These are phyloP conservation scores for Thaumatotibia leucotreta DNA, from an alignment of 1,140 invertebrate species.

Conservation along the genomic window DNA sequence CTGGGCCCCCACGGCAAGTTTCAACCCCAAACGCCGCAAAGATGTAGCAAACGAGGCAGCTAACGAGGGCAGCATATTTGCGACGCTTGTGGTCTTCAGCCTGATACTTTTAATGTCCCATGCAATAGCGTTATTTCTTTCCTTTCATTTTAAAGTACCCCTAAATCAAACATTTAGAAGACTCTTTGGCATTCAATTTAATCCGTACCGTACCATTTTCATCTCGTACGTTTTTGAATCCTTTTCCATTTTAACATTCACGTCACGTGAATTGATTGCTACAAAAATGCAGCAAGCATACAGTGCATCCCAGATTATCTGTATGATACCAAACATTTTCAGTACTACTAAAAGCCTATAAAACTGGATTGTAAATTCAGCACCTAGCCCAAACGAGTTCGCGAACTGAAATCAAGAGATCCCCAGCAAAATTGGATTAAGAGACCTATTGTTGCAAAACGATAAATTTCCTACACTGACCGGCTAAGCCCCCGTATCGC, in stretches of 20 bases:
- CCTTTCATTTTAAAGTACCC: no score
- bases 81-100: no score
- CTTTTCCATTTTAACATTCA: not conserved
- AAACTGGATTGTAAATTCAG: slow-evolving; percentile 6
- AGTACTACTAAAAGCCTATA: not conserved
- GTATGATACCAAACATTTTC: not conserved
- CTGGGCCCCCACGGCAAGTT: no score
- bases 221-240: no score
- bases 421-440: slow-evolving; percentile 48
- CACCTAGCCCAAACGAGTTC: slow-evolving; percentile 25
- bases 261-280: not conserved
- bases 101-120: no score
- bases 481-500: slow-evolving; percentile 41
- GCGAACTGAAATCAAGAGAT: slow-evolving; percentile 49
- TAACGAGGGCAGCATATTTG: no score
- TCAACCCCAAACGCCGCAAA: no score
- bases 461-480: slow-evolving; percentile 59
- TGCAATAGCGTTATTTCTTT: no score
- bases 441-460: slow-evolving; percentile 51
- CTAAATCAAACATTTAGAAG: no score
- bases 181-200: no score
- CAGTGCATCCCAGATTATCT: not conserved
- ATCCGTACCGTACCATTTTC: no score
- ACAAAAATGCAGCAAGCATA: not conserved
- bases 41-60: no score